A percentile compares a stretch with the other conserved stretches of the same genome.
Conservation (phyloP, 1,140 invertebrate species). For the Marisa cornuarietis region DNA sequence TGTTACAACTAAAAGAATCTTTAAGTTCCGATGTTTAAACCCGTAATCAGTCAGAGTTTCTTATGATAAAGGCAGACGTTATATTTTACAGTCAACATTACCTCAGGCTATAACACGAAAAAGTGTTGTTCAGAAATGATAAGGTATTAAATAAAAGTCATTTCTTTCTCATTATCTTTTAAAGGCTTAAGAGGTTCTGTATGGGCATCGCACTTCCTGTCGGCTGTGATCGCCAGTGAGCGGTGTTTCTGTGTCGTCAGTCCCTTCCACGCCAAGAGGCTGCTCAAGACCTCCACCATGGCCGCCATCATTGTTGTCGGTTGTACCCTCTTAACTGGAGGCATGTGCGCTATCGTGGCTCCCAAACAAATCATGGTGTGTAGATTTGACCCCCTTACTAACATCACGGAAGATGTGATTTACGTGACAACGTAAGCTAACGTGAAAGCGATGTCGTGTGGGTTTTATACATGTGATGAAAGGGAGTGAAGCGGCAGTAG, state of each 20-base stretch:
- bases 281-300: not conserved
- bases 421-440: not conserved
- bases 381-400: not conserved
- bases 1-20: too few relatives aligned
- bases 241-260: slow-evolving; percentile 2
- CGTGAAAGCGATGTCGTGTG: too few relatives aligned
- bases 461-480: rapidly evolving
- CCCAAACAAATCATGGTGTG: not conserved
- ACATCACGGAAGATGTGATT: not conserved
- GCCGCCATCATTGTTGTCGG: not conserved
- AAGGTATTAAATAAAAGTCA: too few relatives aligned
- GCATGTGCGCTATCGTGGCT: not conserved
- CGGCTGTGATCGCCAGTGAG: slow-evolving; percentile 2
- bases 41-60: too few relatives aligned
- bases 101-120: too few relatives aligned
- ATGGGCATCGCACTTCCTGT: not conserved
- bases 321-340: not conserved
- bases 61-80: too few relatives aligned
- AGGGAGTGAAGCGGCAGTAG: too few relatives aligned
- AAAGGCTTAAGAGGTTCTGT: not conserved
- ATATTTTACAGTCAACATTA: too few relatives aligned
- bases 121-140: too few relatives aligned
- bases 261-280: not conserved
- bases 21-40: too few relatives aligned
- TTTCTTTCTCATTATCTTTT: too few relatives aligned